Base-by-base conservation (phyloP, 1,140 invertebrate species). In the Littorina saxatilis region DNA sequence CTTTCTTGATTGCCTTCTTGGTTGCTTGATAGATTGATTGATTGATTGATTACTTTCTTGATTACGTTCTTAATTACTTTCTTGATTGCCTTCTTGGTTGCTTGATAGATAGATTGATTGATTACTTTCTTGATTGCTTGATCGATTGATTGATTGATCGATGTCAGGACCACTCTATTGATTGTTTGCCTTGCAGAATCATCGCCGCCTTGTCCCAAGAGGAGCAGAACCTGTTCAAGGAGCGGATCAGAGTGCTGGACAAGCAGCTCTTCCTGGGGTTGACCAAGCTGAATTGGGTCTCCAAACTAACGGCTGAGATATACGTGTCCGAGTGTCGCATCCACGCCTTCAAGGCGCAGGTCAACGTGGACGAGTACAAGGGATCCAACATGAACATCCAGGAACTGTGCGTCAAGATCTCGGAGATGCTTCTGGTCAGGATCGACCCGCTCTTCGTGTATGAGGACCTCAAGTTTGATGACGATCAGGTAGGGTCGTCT, bases 361-460 rank as follows among this genome's bases (percentile, higher is more conserved):
- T 95, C 61, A 95, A 96, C 82, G 92, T 97, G 0, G 95, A 96
- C 78, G 94, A 95, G 32, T 97, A 97, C 88, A 98, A 98, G 94
- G 85, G 93, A 43, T 95, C 95, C 74, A 97, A 97, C 91, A 88
- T 94, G 17, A 94, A 95, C 87, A 95, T 97, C 82, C 93, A 95
- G 0, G 94, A 94, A 86, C 94, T 96, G 79, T 96, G 96, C 92
- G 95, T 96, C 87, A 94, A 95, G 88, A 96, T 98, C 81, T 96
- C 95, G 88, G 94, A 95, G 85, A 94, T 94, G n/a, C 92, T 94
- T 0, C 91, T 97, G 43, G 93, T 96, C 29, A 94, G 95, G 80
- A 94, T 97, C 76, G 92, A 94, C 86, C 84, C 84, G n/a, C 90
- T 88, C 29, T 90, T 91, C 73, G 87, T 93, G 1, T 94, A 93